phyloP scores from a whole-genome alignment of 2,797 vertebrate genomes.

The Hafferia zeledoni region DNA sequence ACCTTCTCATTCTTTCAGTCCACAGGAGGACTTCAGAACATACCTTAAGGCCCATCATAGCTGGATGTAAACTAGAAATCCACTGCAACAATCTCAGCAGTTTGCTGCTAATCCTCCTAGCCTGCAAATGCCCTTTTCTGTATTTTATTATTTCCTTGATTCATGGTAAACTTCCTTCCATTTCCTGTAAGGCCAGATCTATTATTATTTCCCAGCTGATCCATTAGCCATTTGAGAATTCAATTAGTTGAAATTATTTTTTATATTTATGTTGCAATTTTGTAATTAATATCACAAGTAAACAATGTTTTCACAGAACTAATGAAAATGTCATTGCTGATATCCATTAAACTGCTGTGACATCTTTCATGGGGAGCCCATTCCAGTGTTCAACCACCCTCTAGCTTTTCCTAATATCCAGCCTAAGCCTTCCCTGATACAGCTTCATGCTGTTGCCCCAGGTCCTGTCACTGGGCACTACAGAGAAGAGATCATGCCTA shows the following conservation, averaged over 20 bases:
- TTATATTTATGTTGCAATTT: not conserved
- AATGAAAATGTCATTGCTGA: not conserved
- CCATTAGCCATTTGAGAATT: not conserved
- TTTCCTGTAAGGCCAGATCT: not conserved
- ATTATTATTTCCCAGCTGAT: not conserved
- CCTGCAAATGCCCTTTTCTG: not conserved
- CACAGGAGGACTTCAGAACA: not conserved
- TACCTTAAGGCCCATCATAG: not conserved
- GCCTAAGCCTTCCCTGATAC: not conserved
- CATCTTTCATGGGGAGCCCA: not conserved
- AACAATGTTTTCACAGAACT: not conserved
- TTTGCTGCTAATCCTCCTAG: not conserved
- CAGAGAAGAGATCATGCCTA: not conserved
- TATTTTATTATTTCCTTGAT: not conserved
- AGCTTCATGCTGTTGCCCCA: not conserved
- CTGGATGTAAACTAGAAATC: not conserved
- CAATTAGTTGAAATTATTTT: not conserved
- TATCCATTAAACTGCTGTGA: not conserved
- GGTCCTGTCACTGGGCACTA: not conserved
- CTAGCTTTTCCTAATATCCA: not conserved
- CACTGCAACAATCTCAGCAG: not conserved
- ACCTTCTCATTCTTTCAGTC: not conserved
- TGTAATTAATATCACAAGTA: not conserved
- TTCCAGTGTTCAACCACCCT: not conserved
- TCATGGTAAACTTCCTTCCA: not conserved